Percentiles rank a stretch among this genome's conserved stretches.
Evolutionary conservation across 2,113 vertebrate genomes (phyloP).

Genomic region (Sinocyclocheilus grahami): DNA sequence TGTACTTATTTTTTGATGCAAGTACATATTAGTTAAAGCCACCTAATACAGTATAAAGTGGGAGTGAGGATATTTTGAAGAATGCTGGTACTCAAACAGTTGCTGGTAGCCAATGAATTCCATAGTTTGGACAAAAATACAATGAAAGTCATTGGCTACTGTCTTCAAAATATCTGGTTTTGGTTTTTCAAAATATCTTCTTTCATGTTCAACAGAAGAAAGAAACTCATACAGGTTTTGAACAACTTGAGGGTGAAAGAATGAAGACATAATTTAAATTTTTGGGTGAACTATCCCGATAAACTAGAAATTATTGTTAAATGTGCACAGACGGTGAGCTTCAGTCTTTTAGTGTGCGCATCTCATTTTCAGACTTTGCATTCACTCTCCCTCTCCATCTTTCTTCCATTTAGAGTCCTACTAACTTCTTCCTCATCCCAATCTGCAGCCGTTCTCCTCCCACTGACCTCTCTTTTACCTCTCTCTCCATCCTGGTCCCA

Average conservation of each 20-base stretch:
- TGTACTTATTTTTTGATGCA: no score
- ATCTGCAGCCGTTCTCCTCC: conserved; percentile 20
- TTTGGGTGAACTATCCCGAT: background rate
- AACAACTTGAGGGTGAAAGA: background rate
- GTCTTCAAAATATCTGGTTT: background rate
- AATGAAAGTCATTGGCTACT: background rate
- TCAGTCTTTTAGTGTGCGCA: background rate
- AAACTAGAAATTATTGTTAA: background rate
- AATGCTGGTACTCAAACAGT: background rate
- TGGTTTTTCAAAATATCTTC: background rate
- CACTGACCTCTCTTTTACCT: conserved; percentile 46
- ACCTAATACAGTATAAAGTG: no score
- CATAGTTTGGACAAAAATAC: background rate
- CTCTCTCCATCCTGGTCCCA: conserved; percentile 47
- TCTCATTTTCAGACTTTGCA: background rate
- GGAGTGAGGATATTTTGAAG: background rate
- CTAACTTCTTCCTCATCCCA: background rate
- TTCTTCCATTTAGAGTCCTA: conserved; percentile 7
- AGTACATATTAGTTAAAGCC: no score
- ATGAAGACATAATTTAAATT: background rate
- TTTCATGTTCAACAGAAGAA: no score
- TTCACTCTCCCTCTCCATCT: background rate
- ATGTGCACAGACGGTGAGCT: background rate
- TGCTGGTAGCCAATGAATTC: no score
- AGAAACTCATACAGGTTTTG: background rate